A percentile compares a stretch with the other conserved stretches of the same genome.
Evolutionary conservation across 2,888 invertebrate genomes (phyloP).

Genomic region (Meandrusa payeni): DNA sequence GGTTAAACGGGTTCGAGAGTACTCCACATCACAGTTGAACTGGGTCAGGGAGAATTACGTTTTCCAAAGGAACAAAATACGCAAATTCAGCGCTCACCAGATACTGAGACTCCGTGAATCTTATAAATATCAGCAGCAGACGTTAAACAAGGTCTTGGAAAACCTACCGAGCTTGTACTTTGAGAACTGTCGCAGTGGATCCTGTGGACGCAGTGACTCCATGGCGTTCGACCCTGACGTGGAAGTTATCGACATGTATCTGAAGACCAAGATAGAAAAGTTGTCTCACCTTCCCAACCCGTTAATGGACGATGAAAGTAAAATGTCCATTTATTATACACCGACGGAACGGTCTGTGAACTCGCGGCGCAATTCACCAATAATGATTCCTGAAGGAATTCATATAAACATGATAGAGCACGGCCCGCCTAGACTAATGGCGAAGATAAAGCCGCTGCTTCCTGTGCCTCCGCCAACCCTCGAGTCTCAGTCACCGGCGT

Average conservation of each 20-base stretch:
- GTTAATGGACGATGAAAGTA: constrained; percentile 84
- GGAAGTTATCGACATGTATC: constrained; percentile 83
- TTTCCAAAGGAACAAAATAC: constrained; percentile 95
- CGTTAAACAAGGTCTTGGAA: constrained; percentile 95
- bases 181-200: constrained; percentile 95
- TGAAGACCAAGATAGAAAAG: constrained; percentile 84
- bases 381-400: constrained; percentile 77
- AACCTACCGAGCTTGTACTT: constrained; percentile 94
- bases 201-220: constrained; percentile 88
- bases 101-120: constrained; percentile 93
- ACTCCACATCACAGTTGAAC: constrained; percentile 94
- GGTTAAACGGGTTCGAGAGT: constrained; percentile 95
- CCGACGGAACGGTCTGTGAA: constrained; percentile 86
- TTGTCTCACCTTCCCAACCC: constrained; percentile 75
- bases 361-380: constrained; percentile 67
- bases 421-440: constrained; percentile 52
- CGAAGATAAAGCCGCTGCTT: constrained; percentile 58
- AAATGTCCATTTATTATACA: constrained; percentile 89
- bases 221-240: constrained; percentile 85
- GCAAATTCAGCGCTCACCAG: constrained; percentile 97
- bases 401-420: constrained; percentile 84
- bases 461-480: constrained; percentile 41
- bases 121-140: constrained; percentile 97
- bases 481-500: constrained; percentile 38
- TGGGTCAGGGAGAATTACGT: constrained; percentile 98